phyloP scores from a whole-genome alignment of 2,888 invertebrate genomes.

The Cryptus armator region DNA sequence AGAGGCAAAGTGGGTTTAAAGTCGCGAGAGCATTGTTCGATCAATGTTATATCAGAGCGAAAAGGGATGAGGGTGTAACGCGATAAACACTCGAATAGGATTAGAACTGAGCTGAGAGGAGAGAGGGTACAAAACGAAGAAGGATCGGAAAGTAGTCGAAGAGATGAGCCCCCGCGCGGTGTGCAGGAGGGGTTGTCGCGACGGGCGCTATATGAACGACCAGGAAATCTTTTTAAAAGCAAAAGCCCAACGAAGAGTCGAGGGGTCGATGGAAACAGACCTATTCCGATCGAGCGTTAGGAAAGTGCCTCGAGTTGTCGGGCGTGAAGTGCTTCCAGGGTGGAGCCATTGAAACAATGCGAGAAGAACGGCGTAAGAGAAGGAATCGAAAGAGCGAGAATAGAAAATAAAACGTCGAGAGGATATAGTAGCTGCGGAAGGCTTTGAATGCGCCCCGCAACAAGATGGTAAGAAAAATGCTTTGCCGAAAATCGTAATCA shows the following conservation, averaged over 20 bases:
- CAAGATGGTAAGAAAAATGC: constrained; percentile 25
- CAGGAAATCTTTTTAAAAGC: constrained; percentile 61
- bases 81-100: constrained; percentile 66
- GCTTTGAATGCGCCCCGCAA: constrained; percentile 17
- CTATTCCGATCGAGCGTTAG: constrained; percentile 55
- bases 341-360: constrained; percentile 56
- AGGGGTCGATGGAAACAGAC: constrained; percentile 36
- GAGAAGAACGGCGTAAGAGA: constrained; percentile 2
- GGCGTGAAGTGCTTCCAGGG: constrained; percentile 19
- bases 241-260: constrained; percentile 46
- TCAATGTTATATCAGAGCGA: constrained; percentile 61
- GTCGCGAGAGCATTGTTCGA: constrained; percentile 44
- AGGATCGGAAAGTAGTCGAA: constrained; percentile 49
- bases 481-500: constrained; percentile 11
- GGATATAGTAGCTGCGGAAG: constrained; percentile 5
- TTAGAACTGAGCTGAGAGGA: constrained; percentile 36
- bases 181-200: neutral
- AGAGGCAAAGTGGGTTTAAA: constrained; percentile 44
- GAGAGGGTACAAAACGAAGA: constrained; percentile 28
- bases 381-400: constrained; percentile 10
- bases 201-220: constrained; percentile 56
- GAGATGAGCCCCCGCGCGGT: constrained; percentile 24
- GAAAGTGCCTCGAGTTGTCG: constrained; percentile 26
- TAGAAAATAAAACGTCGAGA: neutral
- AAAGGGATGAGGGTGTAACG: constrained; percentile 32